Conservation (phyloP, 2,113 vertebrate species). For the Nibea coibor region DNA sequence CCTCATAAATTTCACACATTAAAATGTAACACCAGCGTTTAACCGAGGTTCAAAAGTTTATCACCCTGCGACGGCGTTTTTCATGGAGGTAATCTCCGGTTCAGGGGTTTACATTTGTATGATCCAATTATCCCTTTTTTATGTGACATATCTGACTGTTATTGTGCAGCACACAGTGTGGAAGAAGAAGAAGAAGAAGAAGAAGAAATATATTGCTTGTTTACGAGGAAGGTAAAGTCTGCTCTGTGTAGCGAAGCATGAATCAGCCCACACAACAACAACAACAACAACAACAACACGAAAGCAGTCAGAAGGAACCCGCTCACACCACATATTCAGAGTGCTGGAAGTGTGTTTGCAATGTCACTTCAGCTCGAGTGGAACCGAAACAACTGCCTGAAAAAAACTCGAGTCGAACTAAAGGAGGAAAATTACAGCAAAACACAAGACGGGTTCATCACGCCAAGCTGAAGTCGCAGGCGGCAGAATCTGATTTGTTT, state of each 20-base stretch:
- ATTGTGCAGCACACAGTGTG: not conserved
- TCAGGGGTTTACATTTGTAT: not conserved
- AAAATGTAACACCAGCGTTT: conserved; percentile 30
- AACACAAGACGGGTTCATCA: not conserved
- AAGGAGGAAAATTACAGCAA: not conserved
- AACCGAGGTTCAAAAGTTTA: conserved; percentile 44
- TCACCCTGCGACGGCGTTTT: not conserved
- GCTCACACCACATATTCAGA: conserved; percentile 6
- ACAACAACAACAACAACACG: not conserved
- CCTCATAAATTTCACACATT: conserved; percentile 21
- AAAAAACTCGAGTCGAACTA: not conserved
- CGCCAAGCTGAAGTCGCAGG: not conserved
- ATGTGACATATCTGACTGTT: conserved; percentile 2
- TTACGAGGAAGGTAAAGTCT: not conserved
- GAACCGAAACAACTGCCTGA: not conserved
- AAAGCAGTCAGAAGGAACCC: conserved; percentile 7
- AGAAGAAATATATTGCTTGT: not conserved
- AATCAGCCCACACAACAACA: not conserved
- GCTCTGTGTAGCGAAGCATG: not conserved
- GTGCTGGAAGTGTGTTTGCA: not conserved
- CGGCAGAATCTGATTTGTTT: not conserved
- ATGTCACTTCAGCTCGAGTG: not conserved
- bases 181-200: not conserved
- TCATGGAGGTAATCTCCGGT: conserved; percentile 14
- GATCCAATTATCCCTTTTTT: conserved; percentile 15